Base-by-base conservation (phyloP, 2,113 vertebrate genomes). In the Larimichthys crocea region DNA sequence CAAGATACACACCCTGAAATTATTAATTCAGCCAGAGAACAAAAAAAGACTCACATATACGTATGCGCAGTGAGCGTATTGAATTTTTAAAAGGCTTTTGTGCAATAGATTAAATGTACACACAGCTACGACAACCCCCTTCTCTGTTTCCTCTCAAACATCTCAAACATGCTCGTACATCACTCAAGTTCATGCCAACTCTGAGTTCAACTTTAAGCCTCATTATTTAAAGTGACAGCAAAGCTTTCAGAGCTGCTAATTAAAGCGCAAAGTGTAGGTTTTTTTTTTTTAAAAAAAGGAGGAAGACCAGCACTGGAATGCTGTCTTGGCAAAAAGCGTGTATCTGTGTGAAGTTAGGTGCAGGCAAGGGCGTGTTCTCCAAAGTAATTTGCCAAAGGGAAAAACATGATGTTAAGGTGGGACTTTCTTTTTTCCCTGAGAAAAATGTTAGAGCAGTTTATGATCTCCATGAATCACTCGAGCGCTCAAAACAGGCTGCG, bases 281-380 rank as follows among this genome's bases (percentile, higher is more conserved):
- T 53, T 9, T 9, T 35, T 24, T 26, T 26, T 26, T 2, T 76
- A 50, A 69, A n/a, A n/a, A n/a, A n/a, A 15, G 10, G 5, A 7
- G 42, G 40, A 79, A 20, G 20, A 40, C 0, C 42, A 19, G 64
- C 5, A 1, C 20, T 67, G 85, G 89, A 90, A 93, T 91, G 88
- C 19, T 53, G 2, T 67, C 68, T 69, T 88, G 76, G 83, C 76
- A 60, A 53, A n/a, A 60, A 15, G 52, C 31, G 61, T 16, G 22
- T 62, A 9, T 15, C 55, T 74, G 17, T 35, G 35, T 17, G 19
- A 59, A 69, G 49, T 52, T 57, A 22, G 46, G 42, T 44, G 24
- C 80, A 88, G 46, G 77, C 66, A 82, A 89, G 67, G 86, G 85
- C 52, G 63, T 88, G 85, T 82, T 83, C 63, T 46, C 68, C 6